Evolutionary conservation across 2,888 invertebrate species (phyloP), one percentile per base, ranked within the genome.

Genomic region (Drosophila antonietae): DNA sequence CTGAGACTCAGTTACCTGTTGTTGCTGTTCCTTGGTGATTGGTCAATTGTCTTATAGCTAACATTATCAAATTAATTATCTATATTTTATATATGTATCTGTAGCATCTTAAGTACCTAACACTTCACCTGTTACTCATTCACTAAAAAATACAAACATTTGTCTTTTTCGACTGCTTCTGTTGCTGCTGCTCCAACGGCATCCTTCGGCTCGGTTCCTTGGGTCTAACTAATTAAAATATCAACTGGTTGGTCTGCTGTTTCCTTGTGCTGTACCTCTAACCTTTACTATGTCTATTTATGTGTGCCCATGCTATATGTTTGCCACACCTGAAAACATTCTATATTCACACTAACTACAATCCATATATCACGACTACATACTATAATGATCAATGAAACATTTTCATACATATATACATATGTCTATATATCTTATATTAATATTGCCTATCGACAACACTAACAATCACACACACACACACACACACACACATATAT

Each of bases 201-300:
- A 46, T 47, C 46, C 15, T 33, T 43, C 57, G 47, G 20, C 46
- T 46, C 47, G 80, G 68, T 56, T 51, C 39, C 33, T 63, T 64
- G 52, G 57, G 23, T 57, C 51, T 55, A 63, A 83, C 83, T 83
- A 83, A 46, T 53, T 67, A 51, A 59, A 49, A 67, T 43, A 51
- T 72, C 75, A 88, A 89, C 89, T 85, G 84, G 84, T 85, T 85
- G 88, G 84, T 85, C 85, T 84, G 83, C 86, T 79, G 83, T 75
- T 82, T 82, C 58, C 68, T 79, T 89, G 67, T 74, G 74, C 77
- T 57, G 57, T 83, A 61, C 68, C 43, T 58, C 58, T 78, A 67
- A 71, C 78, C 52, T 68, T 68, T 60, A 39, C 69, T 77, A 65
- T 73, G 57, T 68, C 20, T 20, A 49, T 73, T 51, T 60, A 68